Base-by-base conservation (phyloP, 2,888 invertebrate species). In the Hydraecia micacea region DNA sequence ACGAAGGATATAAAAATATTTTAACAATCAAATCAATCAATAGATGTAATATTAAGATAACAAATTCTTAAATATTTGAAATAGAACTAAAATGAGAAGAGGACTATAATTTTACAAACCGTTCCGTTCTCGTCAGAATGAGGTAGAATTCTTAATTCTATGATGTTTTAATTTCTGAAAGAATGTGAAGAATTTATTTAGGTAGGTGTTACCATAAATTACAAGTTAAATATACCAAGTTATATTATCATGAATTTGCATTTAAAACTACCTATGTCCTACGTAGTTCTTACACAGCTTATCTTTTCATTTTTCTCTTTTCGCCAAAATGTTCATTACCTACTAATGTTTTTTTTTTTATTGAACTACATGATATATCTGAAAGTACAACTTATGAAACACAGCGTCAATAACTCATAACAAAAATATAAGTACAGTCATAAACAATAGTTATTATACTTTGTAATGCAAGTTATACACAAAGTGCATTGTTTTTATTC, bases 401-500 rank as follows among this genome's bases (percentile, higher is more conserved):
- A 66, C 18, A 65, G 72, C 49, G 42, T 71, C 70, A 65, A 81
- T 76, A 85, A 76, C 65, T 69, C 66, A 9, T 15, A 60, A 67
- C 62, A 73, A 85, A 75, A 85, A 73, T 52, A 71, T 66, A 70
- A 63, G 71, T 63, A 73, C 74, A 68, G 66, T 71, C 75, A 69
- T 79, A 79, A 86, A 77, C 36, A 73, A 74, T 70, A 80, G 70
- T 75, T 75, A 92, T 93, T 93, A 93, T 93, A 93, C 92, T 93
- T 92, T 92, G 87, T 92, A 93, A 93, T 93, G 84, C 85, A 89
- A 87, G 88, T 84, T 88, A 89, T 84, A 87, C 85, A 82, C 75
- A 68, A 85, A 88, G 83, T 83, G 80, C 89, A 88, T 93, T 93
- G 92, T 92, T 92, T 93, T 90, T 91, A 93, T 92, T 91, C 92